Base-by-base conservation (phyloP, 2,797 vertebrate species). In the Clarias platycephalus region DNA sequence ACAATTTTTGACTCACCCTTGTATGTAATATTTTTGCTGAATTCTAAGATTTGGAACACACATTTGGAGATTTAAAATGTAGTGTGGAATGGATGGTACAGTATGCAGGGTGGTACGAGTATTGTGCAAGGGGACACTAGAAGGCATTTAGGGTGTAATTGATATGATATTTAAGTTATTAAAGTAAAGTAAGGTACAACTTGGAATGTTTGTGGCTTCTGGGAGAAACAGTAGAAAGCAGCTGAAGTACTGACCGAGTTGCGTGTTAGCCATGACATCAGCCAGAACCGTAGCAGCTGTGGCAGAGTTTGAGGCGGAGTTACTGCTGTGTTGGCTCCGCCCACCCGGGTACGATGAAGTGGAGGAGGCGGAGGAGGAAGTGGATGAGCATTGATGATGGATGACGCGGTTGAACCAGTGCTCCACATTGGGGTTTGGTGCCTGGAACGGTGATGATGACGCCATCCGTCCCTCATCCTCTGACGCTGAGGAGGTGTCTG, bases 401-500 rank as follows among this genome's bases (percentile, higher is more conserved):
- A 96, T 95, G 92, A 97, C 97, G 83, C 95, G 94, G 93, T 96
- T 97, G 93, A 97, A 96, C 97, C 97, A 97, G 95, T 97, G 97
- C 92, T 98, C 97, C 83, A 96, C 93, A 89, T 93, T 94, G 86
- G 96, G 95, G 91, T 96, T 95, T 92, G 95, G 95, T 92, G 95
- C 94, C 95, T 97, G 97, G 93, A 96, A 95, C 89, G 95, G 95
- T 78, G 97, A 95, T 77, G 95, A 95, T 91, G 96, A 96, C 93
- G 95, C 89, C 91, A 96, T 94, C 91, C 94, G 96, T 93, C 96
- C 97, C 94, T 99, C 98, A 92, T 99, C 98, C 95, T 99, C 98
- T 70, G 98, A 99, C 71, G 98, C 97, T 74, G 98, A 99, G 75
- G 98, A 99, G 76, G 98, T 99, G 96, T 99, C 98, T 99, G 96